phyloP scores from a whole-genome alignment of 2,113 vertebrate species.

The Pygoscelis adeliae region DNA sequence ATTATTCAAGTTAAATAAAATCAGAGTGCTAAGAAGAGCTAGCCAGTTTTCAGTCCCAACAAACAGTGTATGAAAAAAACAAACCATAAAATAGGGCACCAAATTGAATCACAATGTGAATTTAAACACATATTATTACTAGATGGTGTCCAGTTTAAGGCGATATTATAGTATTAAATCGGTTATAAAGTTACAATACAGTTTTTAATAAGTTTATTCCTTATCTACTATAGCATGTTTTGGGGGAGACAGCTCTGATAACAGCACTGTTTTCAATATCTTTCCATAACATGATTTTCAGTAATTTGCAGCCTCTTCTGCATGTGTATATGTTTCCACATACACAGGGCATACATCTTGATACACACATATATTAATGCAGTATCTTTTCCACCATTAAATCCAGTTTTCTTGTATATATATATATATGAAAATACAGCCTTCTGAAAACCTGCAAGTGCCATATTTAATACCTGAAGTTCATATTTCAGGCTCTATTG shows the following conservation, averaged over 20 bases:
- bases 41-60: neutral
- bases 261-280: neutral
- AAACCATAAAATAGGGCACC: neutral
- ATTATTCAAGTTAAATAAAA: slow-evolving; percentile 34
- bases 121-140: neutral
- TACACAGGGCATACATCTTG: neutral
- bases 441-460: neutral
- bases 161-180: neutral
- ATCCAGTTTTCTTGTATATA: neutral
- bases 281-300: neutral
- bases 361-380: neutral
- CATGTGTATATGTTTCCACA: neutral
- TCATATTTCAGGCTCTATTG: neutral
- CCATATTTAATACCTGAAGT: neutral
- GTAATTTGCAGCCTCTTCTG: neutral
- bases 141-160: neutral
- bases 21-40: neutral
- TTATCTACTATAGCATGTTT: neutral
- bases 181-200: neutral
- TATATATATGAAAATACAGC: neutral
- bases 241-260: neutral
- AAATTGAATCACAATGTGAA: neutral
- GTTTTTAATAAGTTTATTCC: neutral
- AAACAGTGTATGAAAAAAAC: neutral
- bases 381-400: neutral